Base-by-base conservation (phyloP, 2,888 invertebrate species). In the Scaptomyza caliginosa region DNA sequence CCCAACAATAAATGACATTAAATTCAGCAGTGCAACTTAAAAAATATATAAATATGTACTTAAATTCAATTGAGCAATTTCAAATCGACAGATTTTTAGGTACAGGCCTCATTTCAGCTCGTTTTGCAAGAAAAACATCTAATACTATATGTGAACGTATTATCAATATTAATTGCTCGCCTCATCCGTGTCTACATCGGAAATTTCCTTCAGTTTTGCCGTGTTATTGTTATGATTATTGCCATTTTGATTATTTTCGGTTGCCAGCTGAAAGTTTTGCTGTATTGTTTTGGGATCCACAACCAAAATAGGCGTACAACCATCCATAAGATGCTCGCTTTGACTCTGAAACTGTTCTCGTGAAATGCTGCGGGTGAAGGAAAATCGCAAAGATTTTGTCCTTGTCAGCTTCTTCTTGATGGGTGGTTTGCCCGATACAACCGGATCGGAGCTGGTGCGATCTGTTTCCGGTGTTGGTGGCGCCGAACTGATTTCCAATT, bases 301-400 rank as follows among this genome's bases (percentile, higher is more conserved):
- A 8, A 91, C 91, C 56, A 91, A 74, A 43, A 91, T 91, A 0
- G 91, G 92, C 19, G 91, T 91, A 50, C 91, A 91, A 8, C 91
- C 92, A 71, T 91, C 91, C 70, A 89, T 91, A 16, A 91, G 89
- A 67, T 91, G 90, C 38, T 90, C 90, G 62, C 88, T 88, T 67
- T 91, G 91, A 24, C 88, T 89, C 64, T 92, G 91, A 81, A 89
- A 92, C 30, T 91, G 89, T 65, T 92, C 92, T 17, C 89, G 80
- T 3, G 92, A 92, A 52, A 92, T 92, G 66, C 91, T 91, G 77
- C 91, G 89, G 36, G 91, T 92, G 58, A 92, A 92, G 38, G 91
- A 91, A 84, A 92, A 92, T 11, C 92, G 90, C 62, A 90, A 59
- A 0, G 91, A 91, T 64, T 90, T 90, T 60, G 90, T 90, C 19